Evolutionary conservation across 2,113 vertebrate species (phyloP).

Genomic region (Pongo pygmaeus): DNA sequence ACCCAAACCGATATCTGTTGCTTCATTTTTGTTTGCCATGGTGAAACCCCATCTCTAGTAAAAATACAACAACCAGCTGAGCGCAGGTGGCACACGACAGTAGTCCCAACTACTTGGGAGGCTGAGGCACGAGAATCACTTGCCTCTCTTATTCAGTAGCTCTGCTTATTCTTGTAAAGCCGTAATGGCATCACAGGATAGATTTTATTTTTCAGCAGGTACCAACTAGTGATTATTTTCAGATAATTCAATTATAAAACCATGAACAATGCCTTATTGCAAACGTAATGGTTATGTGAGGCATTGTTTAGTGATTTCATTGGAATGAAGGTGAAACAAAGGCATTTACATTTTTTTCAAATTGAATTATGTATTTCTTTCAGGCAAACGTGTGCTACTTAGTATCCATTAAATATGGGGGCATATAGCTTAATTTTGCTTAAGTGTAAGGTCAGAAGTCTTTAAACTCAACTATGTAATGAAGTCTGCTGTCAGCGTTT

Average conservation of each 20-base stretch:
- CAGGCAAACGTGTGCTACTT: not conserved
- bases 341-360: not conserved
- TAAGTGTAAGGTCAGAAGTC: not conserved
- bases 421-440: not conserved
- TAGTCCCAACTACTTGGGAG: too few species aligned
- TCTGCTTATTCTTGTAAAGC: not conserved
- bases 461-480: not conserved
- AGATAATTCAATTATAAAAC: conserved; percentile 24
- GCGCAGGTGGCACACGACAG: too few species aligned
- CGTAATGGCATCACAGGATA: not conserved
- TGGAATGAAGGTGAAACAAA: not conserved
- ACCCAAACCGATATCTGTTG: not conserved
- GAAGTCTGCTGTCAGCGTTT: not conserved
- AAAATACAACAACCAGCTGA: too few species aligned
- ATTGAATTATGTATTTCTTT: not conserved
- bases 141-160: not conserved
- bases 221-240: not conserved
- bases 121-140: not conserved
- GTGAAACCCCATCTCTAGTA: too few species aligned
- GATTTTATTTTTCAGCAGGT: not conserved
- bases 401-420: not conserved
- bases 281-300: not conserved
- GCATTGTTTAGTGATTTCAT: not conserved
- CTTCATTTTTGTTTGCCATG: not conserved
- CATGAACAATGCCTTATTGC: not conserved